phyloP scores from a whole-genome alignment of 1,140 invertebrate species.

The Choristoneura fumiferana region DNA sequence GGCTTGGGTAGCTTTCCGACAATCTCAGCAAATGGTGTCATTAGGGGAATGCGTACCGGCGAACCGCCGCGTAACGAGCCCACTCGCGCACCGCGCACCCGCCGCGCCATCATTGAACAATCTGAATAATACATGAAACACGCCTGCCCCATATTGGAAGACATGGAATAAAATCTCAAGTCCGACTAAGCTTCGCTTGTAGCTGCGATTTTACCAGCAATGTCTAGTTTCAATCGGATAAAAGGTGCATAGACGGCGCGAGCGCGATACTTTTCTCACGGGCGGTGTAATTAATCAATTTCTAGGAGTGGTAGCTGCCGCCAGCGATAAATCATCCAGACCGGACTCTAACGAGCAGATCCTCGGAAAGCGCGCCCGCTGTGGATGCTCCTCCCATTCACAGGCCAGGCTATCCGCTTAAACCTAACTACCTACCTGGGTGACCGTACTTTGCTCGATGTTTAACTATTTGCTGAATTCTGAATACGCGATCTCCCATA shows the following conservation, averaged over 20 bases:
- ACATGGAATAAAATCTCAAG: slow-evolving; percentile 11
- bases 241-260: slow-evolving; percentile 45
- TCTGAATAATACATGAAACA: slow-evolving; percentile 59
- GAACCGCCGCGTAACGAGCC: slow-evolving; percentile 35
- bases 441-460: too few species aligned
- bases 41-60: slow-evolving; percentile 48
- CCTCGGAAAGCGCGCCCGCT: background rate
- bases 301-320: slow-evolving; percentile 28
- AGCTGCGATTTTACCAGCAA: slow-evolving; percentile 14
- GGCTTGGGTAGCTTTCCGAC: slow-evolving; percentile 31
- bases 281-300: slow-evolving; percentile 49
- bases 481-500: too few species aligned
- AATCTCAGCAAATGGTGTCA: slow-evolving; percentile 56
- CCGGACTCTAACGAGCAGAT: slow-evolving; percentile 34
- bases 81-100: slow-evolving; percentile 25
- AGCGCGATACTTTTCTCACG: slow-evolving; percentile 56
- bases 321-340: slow-evolving; percentile 46
- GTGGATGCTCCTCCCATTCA: too few species aligned
- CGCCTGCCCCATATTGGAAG: slow-evolving; percentile 20
- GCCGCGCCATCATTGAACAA: slow-evolving; percentile 43
- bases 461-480: too few species aligned
- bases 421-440: too few species aligned
- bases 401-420: too few species aligned
- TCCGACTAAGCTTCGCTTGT: background rate
- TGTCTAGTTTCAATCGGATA: slow-evolving; percentile 46